Evolutionary conservation across 2,113 vertebrate species (phyloP), one percentile per base, ranked within the genome.

Genomic region (Baryphthengus martii): DNA sequence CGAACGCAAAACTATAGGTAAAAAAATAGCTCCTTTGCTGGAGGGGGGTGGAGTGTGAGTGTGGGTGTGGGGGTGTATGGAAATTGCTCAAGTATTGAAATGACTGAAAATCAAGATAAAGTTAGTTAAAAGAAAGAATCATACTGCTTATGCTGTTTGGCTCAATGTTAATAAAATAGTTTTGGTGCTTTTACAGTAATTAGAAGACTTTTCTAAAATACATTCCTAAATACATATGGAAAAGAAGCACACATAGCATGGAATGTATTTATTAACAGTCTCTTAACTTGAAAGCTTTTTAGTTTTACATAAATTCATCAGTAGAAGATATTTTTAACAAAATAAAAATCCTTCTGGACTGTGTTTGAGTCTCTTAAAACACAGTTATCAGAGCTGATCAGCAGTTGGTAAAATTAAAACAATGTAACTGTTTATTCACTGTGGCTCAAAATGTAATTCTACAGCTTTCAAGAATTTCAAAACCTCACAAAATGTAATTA

Each of bases 351-450:
- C 16, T 37, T 78, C 63, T 89, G 63, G 78, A 65, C 45, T 67
- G 53, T 73, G 28, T 78, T 94, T 91, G 47, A 29, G 23, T 78
- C 35, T 83, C 55, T 88, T 92, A 91, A 87, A 95, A 88, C 80
- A 68, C 33, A 83, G 40, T 78, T 83, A 73, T 85, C 63, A 68
- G 62, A 91, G 42, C 18, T 84, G 80, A 96, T 94, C 92, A 95
- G 80, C 89, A 78, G 77, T 93, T 92, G 90, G 91, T 95, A 92
- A 92, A 93, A 94, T 90, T 90, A 93, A 92, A 92, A 76, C 50
- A 80, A 74, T 95, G 62, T 53, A 74, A 82, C 73, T 82, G 47
- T 88, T 90, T 74, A 44, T 91, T 96, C 63, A 63, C 5, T 47
- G 21, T 77, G 74, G 39, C 79, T 96, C 63, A 75, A 75, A 6